Percentiles rank a stretch among this genome's conserved stretches.
Evolutionary conservation across 1,140 invertebrate genomes (phyloP).

Genomic region (Sycobia sp.): DNA sequence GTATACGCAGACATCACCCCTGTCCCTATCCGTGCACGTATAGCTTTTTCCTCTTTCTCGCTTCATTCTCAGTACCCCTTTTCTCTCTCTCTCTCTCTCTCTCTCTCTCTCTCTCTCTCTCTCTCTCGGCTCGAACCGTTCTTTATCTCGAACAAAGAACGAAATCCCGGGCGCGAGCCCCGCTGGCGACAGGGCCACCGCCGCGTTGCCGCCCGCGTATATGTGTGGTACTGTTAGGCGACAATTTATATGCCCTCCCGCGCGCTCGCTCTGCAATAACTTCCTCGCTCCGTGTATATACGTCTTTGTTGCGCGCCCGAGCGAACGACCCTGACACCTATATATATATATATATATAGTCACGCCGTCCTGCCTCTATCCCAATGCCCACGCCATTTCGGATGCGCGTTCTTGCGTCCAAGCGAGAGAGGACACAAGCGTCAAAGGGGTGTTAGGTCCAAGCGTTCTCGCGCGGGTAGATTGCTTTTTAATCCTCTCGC

Average conservation of each 20-base stretch:
- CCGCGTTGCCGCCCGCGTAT: too few species aligned
- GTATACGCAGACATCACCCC: too few species aligned
- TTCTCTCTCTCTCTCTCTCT: conserved; percentile 33
- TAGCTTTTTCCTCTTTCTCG: neutral
- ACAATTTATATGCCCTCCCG: conserved; percentile 58
- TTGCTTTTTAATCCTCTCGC: too few species aligned
- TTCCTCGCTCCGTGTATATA: conserved; percentile 57
- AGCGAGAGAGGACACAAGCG: too few species aligned
- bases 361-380: neutral
- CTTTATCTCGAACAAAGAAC: conserved; percentile 59
- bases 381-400: too few species aligned
- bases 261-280: conserved; percentile 47
- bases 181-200: conserved; percentile 43
- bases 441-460: too few species aligned
- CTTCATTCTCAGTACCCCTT: neutral
- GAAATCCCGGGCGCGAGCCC: conserved; percentile 48
- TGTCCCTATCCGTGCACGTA: too few species aligned
- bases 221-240: conserved; percentile 56
- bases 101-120: conserved; percentile 34
- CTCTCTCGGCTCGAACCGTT: conserved; percentile 36
- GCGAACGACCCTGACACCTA: neutral
- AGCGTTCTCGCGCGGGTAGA: too few species aligned
- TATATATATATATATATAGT: too few species aligned
- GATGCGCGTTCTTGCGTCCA: too few species aligned
- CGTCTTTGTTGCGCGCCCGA: conserved; percentile 47